Percentiles rank a stretch among this genome's conserved stretches.
Conservation (phyloP, 2,797 vertebrate species). For the Mastacembelus armatus region DNA sequence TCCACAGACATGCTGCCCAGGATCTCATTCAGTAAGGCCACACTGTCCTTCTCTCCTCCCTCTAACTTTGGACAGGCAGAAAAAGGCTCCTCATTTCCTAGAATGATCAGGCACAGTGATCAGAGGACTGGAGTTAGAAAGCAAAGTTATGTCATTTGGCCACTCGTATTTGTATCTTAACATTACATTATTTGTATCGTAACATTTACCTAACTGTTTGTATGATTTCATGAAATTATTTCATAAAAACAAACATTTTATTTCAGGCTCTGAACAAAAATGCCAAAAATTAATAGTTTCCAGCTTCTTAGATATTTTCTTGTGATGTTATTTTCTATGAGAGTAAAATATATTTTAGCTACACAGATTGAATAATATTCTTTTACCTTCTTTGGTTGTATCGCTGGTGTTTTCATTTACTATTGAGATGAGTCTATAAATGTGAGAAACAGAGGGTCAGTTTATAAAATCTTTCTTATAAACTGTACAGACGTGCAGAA, state of each 20-base stretch:
- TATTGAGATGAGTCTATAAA: conserved; percentile 90
- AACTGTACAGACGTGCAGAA: conserved; percentile 3
- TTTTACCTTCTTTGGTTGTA: conserved; percentile 83
- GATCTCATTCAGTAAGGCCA: conserved; percentile 91
- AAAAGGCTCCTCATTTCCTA: conserved; percentile 77
- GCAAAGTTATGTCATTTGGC: neutral
- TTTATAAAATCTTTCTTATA: neutral
- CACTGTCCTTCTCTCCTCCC: conserved; percentile 85
- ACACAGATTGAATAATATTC: neutral
- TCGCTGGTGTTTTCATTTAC: conserved; percentile 83
- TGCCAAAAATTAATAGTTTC: too few species aligned
- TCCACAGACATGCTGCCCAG: conserved; percentile 88
- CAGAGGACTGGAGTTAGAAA: neutral
- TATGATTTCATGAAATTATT: too few species aligned
- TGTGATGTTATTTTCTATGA: too few species aligned
- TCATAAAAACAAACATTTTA: too few species aligned
- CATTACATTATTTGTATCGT: too few species aligned
- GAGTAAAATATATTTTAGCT: neutral
- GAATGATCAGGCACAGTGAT: neutral
- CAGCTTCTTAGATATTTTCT: too few species aligned
- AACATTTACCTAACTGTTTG: too few species aligned
- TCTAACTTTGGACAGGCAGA: conserved; percentile 74
- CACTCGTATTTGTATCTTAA: too few species aligned
- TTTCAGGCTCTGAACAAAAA: too few species aligned
- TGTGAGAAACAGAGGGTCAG: conserved; percentile 9